phyloP scores from a whole-genome alignment of 1,140 invertebrate species.

The Xylocopa sonorina region DNA sequence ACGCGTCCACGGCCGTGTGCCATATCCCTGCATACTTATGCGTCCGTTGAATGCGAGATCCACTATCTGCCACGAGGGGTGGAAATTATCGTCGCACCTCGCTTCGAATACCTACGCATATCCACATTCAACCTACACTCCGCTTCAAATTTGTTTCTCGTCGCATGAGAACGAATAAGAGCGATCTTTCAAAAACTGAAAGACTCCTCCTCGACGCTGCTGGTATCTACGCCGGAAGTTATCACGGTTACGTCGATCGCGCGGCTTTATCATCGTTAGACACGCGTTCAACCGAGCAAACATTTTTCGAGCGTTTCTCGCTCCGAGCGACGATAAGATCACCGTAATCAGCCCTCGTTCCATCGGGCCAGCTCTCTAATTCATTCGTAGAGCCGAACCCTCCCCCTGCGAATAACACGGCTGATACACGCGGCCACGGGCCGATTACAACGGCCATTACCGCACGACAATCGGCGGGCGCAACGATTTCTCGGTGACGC shows the following conservation, averaged over 20 bases:
- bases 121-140: too few relatives aligned
- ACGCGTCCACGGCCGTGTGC: slow-evolving; percentile 43
- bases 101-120: too few relatives aligned
- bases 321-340: slow-evolving; percentile 1
- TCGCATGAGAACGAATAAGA: too few relatives aligned
- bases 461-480: slow-evolving; percentile 9
- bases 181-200: too few relatives aligned
- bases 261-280: too few relatives aligned
- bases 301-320: too few relatives aligned
- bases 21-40: slow-evolving; percentile 43
- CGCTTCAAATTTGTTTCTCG: too few relatives aligned
- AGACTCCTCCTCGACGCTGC: too few relatives aligned
- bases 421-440: slow-evolving; percentile 1
- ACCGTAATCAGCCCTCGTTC: slow-evolving; percentile 1
- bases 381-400: not conserved
- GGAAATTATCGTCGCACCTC: slow-evolving; percentile 40
- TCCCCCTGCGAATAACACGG: not conserved
- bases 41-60: slow-evolving; percentile 53
- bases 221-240: too few relatives aligned
- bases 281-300: too few relatives aligned
- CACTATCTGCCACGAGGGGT: slow-evolving; percentile 15
- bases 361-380: not conserved
- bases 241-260: too few relatives aligned
- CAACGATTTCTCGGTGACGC: slow-evolving; percentile 42
- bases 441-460: slow-evolving; percentile 34